Percentiles rank a stretch among this genome's conserved stretches.
Evolutionary conservation across 1,140 invertebrate species (phyloP).

Genomic region (Orchestia grillus): DNA sequence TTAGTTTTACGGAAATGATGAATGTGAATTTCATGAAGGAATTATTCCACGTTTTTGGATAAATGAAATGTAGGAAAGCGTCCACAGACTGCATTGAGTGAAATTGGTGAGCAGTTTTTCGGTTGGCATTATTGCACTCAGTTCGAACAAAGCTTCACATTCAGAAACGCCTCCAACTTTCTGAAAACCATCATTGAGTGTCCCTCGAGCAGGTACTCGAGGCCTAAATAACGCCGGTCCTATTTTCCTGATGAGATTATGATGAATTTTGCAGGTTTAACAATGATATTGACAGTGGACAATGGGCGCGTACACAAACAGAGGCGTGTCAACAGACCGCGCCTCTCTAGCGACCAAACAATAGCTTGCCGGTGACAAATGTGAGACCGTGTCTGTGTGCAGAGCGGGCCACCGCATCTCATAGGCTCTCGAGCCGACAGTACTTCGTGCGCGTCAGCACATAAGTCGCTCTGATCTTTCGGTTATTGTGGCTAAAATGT

Average conservation of each 20-base stretch:
- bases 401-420: background rate
- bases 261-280: conserved; percentile 41
- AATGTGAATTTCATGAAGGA: too few species aligned
- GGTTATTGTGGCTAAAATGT: background rate
- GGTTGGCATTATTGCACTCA: background rate
- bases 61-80: too few species aligned
- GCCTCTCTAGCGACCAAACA: background rate
- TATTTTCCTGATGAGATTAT: conserved; percentile 41
- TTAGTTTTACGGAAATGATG: too few species aligned
- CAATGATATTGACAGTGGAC: conserved; percentile 49
- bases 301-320: conserved; percentile 32
- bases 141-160: background rate
- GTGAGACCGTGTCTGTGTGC: background rate
- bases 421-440: background rate
- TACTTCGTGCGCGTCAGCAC: background rate
- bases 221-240: background rate
- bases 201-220: background rate
- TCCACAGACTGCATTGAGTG: background rate
- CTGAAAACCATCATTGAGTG: background rate
- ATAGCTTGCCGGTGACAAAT: conserved; percentile 9
- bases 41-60: too few species aligned
- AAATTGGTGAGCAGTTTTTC: background rate
- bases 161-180: background rate
- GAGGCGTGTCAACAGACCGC: background rate
- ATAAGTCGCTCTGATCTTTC: background rate